Evolutionary conservation across 2,113 vertebrate genomes (phyloP).

Genomic region (Clarias gariepinus): DNA sequence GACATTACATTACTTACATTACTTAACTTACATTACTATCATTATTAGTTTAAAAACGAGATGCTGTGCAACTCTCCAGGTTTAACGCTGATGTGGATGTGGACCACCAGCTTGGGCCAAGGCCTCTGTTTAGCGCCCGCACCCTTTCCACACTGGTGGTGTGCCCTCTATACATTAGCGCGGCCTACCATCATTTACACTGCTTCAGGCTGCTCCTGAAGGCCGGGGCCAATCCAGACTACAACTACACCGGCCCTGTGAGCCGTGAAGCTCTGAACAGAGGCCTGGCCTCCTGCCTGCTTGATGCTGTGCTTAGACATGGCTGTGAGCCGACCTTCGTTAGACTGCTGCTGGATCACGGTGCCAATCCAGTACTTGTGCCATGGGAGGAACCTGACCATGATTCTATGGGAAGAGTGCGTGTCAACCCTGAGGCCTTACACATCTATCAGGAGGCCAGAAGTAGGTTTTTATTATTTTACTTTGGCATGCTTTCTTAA

Average conservation of each 20-base stretch:
- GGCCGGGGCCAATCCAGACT: slow-evolving; percentile 89
- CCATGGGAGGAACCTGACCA: slow-evolving; percentile 74
- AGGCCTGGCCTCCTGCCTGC: slow-evolving; percentile 84
- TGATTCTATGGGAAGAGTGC: slow-evolving; percentile 75
- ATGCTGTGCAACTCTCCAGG: slow-evolving; percentile 62
- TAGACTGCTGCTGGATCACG: slow-evolving; percentile 85
- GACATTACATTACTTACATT: neutral
- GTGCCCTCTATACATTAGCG: slow-evolving; percentile 91
- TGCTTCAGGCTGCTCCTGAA: slow-evolving; percentile 87
- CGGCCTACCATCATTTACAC: slow-evolving; percentile 89
- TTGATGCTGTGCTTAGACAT: slow-evolving; percentile 88
- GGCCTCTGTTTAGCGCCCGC: slow-evolving; percentile 73
- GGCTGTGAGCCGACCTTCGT: slow-evolving; percentile 85
- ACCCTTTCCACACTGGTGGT: slow-evolving; percentile 87
- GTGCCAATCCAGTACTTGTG: slow-evolving; percentile 82
- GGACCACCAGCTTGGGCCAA: slow-evolving; percentile 79
- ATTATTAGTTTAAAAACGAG: neutral
- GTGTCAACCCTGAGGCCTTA: slow-evolving; percentile 83
- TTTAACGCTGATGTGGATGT: slow-evolving; percentile 89
- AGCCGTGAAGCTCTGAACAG: slow-evolving; percentile 78
- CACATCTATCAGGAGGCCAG: slow-evolving; percentile 81
- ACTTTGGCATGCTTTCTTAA: neutral
- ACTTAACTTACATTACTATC: neutral
- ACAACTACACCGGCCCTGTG: slow-evolving; percentile 86
- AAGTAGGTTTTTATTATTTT: slow-evolving; percentile 72